Percentiles rank a stretch among this genome's conserved stretches.
These are phyloP conservation scores for Nemoura dubitans DNA, from an alignment of 2,888 invertebrate species.

Conservation along the genomic window DNA sequence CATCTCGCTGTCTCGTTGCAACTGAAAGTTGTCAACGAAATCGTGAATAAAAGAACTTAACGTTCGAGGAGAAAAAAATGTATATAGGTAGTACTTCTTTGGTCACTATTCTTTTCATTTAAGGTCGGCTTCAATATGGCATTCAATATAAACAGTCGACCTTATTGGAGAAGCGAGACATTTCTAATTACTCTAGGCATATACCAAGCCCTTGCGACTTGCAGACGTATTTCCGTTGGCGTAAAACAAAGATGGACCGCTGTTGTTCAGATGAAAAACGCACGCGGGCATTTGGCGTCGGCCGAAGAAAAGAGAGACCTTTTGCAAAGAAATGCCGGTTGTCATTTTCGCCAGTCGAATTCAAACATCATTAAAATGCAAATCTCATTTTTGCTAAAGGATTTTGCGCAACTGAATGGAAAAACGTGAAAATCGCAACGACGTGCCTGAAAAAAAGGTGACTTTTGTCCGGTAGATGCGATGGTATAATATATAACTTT, in stretches of 20 bases:
- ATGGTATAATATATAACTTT: no score
- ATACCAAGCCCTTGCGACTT: not conserved
- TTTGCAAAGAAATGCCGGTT: not conserved
- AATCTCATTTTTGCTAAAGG: not conserved
- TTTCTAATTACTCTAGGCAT: slow-evolving; percentile 26
- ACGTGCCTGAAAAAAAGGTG: not conserved
- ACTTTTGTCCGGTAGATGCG: not conserved
- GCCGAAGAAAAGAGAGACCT: not conserved
- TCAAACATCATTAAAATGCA: not conserved
- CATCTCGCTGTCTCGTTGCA: slow-evolving; percentile 9
- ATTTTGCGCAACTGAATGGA: not conserved
- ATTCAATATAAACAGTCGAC: slow-evolving; percentile 1
- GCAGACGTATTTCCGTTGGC: slow-evolving; percentile 3
- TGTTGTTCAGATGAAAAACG: not conserved
- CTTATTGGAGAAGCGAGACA: slow-evolving; percentile 22
- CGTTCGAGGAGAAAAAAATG: not conserved
- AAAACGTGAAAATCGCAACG: not conserved
- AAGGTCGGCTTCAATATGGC: slow-evolving; percentile 19
- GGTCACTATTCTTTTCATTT: slow-evolving; percentile 15
- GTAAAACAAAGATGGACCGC: slow-evolving; percentile 14
- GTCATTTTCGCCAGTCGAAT: not conserved
- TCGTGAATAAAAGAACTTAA: slow-evolving; percentile 22
- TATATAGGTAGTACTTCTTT: not conserved
- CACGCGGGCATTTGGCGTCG: not conserved
- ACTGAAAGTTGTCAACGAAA: slow-evolving; percentile 35